Conservation (phyloP, 2,888 invertebrate species). For the Cheilosia variabilis region DNA sequence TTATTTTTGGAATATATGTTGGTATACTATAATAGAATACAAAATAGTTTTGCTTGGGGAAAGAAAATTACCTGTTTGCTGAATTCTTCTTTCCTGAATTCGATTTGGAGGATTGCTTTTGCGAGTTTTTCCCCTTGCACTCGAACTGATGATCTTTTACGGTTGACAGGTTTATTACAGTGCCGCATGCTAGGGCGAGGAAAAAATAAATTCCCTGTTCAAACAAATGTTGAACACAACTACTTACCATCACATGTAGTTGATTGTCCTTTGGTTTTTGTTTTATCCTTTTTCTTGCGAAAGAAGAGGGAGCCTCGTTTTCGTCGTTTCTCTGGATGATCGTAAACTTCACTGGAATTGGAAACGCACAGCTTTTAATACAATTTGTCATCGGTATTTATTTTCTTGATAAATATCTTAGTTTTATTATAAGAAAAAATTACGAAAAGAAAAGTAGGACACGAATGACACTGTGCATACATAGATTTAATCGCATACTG, state of each 20-base stretch:
- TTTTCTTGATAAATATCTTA: background rate
- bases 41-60: conserved; percentile 1
- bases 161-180: conserved; percentile 93
- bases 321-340: conserved; percentile 92
- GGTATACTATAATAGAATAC: conserved; percentile 21
- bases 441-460: conserved; percentile 42
- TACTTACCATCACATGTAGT: conserved; percentile 80
- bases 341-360: conserved; percentile 83
- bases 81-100: conserved; percentile 78
- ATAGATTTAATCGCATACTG: conserved; percentile 65
- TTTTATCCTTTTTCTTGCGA: conserved; percentile 92
- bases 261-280: conserved; percentile 82
- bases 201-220: background rate
- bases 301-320: conserved; percentile 96
- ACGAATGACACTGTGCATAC: conserved; percentile 72
- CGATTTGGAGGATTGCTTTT: conserved; percentile 76
- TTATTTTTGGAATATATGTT: conserved; percentile 52
- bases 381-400: background rate
- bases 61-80: conserved; percentile 76
- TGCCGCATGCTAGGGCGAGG: conserved; percentile 88
- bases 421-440: background rate
- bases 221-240: background rate
- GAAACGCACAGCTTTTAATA: conserved; percentile 19
- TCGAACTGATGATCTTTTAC: conserved; percentile 95
- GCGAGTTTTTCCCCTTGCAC: conserved; percentile 85